Conservation (phyloP, 2,113 vertebrate genomes). For the Crotophaga sulcirostris region DNA sequence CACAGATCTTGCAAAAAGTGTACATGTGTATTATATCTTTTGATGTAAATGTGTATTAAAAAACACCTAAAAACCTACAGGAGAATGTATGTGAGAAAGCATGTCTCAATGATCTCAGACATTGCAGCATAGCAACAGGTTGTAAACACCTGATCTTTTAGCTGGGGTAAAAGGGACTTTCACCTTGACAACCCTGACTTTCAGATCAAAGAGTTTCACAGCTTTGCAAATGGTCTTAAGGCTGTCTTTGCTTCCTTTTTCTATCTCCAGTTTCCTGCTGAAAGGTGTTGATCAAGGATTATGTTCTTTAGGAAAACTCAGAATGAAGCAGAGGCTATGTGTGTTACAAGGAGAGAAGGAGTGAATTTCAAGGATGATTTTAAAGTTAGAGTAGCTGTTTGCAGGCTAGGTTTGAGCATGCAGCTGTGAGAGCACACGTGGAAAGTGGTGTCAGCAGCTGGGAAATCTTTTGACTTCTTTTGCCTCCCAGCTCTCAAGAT, state of each 20-base stretch:
- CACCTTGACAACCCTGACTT: neutral
- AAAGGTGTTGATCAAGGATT: neutral
- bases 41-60: neutral
- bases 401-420: neutral
- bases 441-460: neutral
- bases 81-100: neutral
- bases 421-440: neutral
- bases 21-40: neutral
- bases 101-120: neutral
- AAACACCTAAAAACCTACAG: neutral
- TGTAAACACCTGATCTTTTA: neutral
- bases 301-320: neutral
- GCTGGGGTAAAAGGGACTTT: constrained; percentile 23
- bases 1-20: neutral
- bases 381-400: neutral
- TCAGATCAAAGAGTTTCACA: constrained; percentile 27
- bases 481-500: neutral
- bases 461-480: neutral
- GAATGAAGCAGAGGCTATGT: neutral
- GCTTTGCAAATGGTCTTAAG: neutral
- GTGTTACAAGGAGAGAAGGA: neutral
- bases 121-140: neutral
- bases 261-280: neutral
- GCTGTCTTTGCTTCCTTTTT: neutral
- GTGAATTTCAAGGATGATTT: neutral